Percentiles rank a stretch among this genome's conserved stretches.
These are phyloP conservation scores for Gambusia yucatana DNA, from an alignment of 2,797 vertebrate species.

Conservation along the genomic window DNA sequence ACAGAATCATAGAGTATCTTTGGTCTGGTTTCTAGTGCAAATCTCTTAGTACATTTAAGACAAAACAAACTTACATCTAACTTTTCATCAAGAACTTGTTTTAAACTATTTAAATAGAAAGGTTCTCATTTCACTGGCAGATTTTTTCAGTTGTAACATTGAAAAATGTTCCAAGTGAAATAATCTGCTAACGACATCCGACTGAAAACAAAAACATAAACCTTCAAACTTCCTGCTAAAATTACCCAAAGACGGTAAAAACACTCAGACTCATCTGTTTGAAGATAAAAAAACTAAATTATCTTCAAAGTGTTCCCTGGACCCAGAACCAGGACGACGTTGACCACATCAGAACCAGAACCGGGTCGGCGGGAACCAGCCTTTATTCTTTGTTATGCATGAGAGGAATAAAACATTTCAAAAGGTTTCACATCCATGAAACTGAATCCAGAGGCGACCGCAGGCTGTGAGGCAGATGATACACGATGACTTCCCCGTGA, in stretches of 20 bases:
- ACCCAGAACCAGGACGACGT: slow-evolving; percentile 3
- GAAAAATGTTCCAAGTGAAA: too few species aligned
- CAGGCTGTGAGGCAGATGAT: slow-evolving; percentile 19
- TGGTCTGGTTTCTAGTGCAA: too few species aligned
- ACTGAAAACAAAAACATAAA: neutral
- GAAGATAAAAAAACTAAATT: neutral
- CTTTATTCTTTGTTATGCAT: slow-evolving; percentile 55
- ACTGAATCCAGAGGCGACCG: slow-evolving; percentile 49
- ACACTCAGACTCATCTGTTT: neutral
- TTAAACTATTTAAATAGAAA: too few species aligned
- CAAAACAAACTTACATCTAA: too few species aligned
- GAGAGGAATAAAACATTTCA: slow-evolving; percentile 50
- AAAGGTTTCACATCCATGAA: slow-evolving; percentile 33
- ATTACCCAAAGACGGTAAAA: neutral
- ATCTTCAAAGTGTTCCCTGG: neutral
- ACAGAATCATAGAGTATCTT: too few species aligned
- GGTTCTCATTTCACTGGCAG: too few species aligned
- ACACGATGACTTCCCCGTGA: slow-evolving; percentile 39
- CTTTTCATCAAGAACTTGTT: too few species aligned
- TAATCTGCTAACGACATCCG: slow-evolving; percentile 23
- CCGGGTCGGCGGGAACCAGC: slow-evolving; percentile 9
- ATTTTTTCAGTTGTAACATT: too few species aligned
- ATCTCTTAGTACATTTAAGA: too few species aligned
- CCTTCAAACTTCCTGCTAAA: neutral
- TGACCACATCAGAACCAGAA: neutral